phyloP scores from a whole-genome alignment of 2,797 vertebrate species.

The Sebastes kiyomatsui region DNA sequence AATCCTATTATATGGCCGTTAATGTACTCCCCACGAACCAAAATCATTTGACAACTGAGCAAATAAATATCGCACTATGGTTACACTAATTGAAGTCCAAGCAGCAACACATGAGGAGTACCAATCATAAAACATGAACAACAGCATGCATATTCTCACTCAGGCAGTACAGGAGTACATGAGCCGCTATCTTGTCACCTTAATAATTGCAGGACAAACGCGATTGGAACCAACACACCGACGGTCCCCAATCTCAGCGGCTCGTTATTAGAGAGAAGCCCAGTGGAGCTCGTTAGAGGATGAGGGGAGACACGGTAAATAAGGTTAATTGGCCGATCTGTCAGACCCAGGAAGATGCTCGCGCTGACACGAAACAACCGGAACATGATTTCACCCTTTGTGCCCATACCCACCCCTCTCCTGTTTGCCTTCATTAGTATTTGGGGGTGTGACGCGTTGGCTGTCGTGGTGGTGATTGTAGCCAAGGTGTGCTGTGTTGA shows the following conservation, averaged over 20 bases:
- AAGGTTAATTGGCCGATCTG: constrained; percentile 89
- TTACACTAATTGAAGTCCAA: constrained; percentile 35
- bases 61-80: constrained; percentile 28
- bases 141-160: not conserved
- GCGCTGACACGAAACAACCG: constrained; percentile 76
- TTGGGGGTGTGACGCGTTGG: constrained; percentile 20
- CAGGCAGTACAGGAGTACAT: constrained; percentile 16
- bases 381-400: constrained; percentile 71
- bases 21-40: not conserved
- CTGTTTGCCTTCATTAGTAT: constrained; percentile 73
- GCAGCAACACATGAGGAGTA: constrained; percentile 23
- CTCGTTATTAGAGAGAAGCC: constrained; percentile 81
- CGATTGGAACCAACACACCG: constrained; percentile 58
- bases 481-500: constrained; percentile 42
- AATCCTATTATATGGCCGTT: constrained; percentile 8
- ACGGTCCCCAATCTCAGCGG: constrained; percentile 65
- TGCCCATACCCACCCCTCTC: constrained; percentile 20
- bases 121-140: constrained; percentile 34
- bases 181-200: constrained; percentile 65
- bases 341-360: constrained; percentile 79
- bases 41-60: constrained; percentile 21
- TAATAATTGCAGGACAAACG: constrained; percentile 74
- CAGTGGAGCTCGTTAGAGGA: constrained; percentile 86
- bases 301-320: constrained; percentile 80
- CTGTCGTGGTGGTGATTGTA: constrained; percentile 29